Percentiles rank a stretch among this genome's conserved stretches.
These are phyloP conservation scores for Eumaeus atala DNA, from an alignment of 1,140 invertebrate species.

Conservation along the genomic window DNA sequence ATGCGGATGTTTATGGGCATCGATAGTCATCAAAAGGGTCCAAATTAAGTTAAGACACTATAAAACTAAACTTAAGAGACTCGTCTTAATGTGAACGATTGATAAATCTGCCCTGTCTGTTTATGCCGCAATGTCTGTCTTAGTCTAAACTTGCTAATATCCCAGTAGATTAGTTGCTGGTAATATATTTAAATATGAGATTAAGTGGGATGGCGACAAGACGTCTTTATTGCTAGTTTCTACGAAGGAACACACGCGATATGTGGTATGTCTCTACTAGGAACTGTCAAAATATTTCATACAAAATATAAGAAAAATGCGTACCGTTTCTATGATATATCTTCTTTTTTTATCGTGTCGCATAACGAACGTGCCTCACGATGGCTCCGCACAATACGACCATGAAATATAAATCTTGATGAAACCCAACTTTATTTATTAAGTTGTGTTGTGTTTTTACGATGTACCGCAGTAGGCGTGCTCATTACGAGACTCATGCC, in stretches of 20 bases:
- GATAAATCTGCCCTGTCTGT: too few species aligned
- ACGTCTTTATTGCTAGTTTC: conserved; percentile 40
- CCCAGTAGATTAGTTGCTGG: neutral
- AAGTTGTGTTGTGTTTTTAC: conserved; percentile 70
- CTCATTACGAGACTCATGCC: conserved; percentile 45
- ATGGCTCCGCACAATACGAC: conserved; percentile 35
- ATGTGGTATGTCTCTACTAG: conserved; percentile 45
- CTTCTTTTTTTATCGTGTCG: conserved; percentile 55
- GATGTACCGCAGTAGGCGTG: conserved; percentile 51
- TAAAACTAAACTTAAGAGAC: too few species aligned
- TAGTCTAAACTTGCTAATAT: neutral
- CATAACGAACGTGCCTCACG: conserved; percentile 23
- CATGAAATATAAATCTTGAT: conserved; percentile 64
- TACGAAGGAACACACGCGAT: conserved; percentile 45
- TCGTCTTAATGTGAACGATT: too few species aligned
- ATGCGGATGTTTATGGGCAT: too few species aligned
- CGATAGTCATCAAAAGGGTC: too few species aligned
- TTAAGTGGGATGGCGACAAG: conserved; percentile 12
- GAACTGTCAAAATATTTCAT: conserved; percentile 70
- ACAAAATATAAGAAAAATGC: conserved; percentile 46
- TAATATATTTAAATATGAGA: conserved; percentile 2
- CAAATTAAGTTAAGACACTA: too few species aligned
- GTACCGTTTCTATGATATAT: conserved; percentile 47
- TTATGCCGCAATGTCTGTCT: neutral
- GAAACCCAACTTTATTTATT: conserved; percentile 70